Percentiles rank a stretch among this genome's conserved stretches.
Evolutionary conservation across 2,113 vertebrate genomes (phyloP).

Genomic region (Arenaria interpres): DNA sequence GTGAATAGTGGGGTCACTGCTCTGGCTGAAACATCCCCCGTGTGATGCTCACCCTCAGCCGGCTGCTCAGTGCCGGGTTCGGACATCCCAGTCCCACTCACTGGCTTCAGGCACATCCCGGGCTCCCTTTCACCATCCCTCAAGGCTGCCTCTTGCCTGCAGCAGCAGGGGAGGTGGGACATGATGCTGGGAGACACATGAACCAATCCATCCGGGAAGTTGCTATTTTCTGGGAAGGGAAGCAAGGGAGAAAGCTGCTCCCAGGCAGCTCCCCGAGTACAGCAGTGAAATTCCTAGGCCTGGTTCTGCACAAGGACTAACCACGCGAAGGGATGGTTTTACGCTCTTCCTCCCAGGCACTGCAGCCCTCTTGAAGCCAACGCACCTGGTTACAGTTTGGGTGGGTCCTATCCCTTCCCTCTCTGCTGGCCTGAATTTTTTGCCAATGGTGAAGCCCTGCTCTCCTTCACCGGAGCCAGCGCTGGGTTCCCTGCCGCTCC

Average conservation of each 20-base stretch:
- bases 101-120: background rate
- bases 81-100: background rate
- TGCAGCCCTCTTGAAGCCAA: background rate
- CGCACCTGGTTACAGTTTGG: background rate
- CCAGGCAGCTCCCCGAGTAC: background rate
- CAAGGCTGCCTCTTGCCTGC: background rate
- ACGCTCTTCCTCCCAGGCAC: background rate
- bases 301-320: background rate
- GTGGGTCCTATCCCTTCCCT: background rate
- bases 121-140: background rate
- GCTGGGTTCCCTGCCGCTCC: conserved; percentile 33
- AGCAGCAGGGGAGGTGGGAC: background rate
- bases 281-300: background rate
- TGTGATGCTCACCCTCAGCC: fast-evolving
- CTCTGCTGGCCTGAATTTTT: background rate
- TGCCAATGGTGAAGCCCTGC: background rate
- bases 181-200: background rate
- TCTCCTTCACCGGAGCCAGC: background rate
- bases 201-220: background rate
- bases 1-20: background rate
- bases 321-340: background rate
- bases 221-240: background rate
- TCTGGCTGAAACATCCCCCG: background rate
- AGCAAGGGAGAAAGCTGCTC: background rate
- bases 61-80: fast-evolving